Evolutionary conservation across 2,888 invertebrate species (phyloP).

Genomic region (Hyppa rectilinea): DNA sequence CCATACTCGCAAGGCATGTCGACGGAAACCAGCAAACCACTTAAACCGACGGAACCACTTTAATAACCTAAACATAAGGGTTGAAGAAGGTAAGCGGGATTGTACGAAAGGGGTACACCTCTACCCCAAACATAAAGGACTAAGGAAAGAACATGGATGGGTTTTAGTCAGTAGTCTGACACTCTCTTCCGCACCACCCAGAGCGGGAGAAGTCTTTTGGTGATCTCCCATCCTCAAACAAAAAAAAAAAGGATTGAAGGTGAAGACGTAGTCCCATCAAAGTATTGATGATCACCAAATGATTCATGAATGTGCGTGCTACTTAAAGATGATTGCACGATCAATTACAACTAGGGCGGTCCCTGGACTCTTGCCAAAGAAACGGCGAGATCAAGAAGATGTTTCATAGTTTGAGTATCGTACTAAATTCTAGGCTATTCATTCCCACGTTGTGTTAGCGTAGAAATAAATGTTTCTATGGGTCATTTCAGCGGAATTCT

Average conservation of each 20-base stretch:
- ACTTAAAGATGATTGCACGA: slow-evolving; percentile 39
- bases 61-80: not conserved
- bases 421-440: slow-evolving; percentile 13
- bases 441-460: slow-evolving; percentile 4
- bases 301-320: slow-evolving; percentile 45
- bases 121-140: no score
- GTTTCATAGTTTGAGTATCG: slow-evolving; percentile 21
- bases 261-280: not conserved
- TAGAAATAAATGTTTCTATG: slow-evolving; percentile 4
- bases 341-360: slow-evolving; percentile 39
- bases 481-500: slow-evolving; percentile 2
- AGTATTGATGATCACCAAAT: no score
- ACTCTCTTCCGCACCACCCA: no score
- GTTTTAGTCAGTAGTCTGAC: no score
- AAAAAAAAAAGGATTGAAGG: no score
- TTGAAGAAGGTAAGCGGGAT: slow-evolving; percentile 7
- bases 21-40: not conserved
- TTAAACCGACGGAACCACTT: no score
- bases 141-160: no score
- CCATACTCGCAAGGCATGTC: not conserved
- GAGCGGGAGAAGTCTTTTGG: no score
- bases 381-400: slow-evolving; percentile 45
- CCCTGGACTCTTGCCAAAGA: slow-evolving; percentile 42
- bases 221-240: no score
- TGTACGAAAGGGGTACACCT: no score